Base-by-base conservation (phyloP, 2,113 vertebrate species). In the Cephalophus harveyi region DNA sequence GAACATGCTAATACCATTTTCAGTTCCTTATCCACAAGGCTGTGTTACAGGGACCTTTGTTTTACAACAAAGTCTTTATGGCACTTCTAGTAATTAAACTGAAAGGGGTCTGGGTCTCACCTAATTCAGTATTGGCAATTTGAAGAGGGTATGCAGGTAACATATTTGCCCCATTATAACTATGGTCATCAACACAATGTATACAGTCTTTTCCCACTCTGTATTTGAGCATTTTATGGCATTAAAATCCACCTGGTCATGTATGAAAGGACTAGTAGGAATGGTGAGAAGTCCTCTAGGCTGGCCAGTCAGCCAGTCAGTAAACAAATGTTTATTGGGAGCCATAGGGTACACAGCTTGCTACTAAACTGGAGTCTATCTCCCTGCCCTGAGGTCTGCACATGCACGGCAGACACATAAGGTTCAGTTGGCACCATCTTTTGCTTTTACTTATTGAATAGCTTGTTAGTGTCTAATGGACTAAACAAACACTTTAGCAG, bases 401-500 rank as follows among this genome's bases (percentile, higher is more conserved):
- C 62, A 23, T 23, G 48, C 50, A 62, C 30, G 78, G n/a, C 85
- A 97, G 81, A 76, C 48, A 67, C 57, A 30, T 21, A 76, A 96
- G 62, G 54, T 91, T 96, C 87, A 94, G 4, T 36, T 96, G 97
- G 86, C 82, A 97, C 55, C 0, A 5, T 89, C 55, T 87, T 84
- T 62, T 93, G 46, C 78, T 97, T 96, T 96, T 84, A 86, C 60
- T 92, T 76, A 81, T 86, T 97, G 71, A 95, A 87, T 96, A 89
- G 19, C 82, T 91, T 96, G 89, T 96, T 97, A 81, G 59, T 92
- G 46, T 96, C 93, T 95, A 87, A 74, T 87, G 88, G 62, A 96
- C 97, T 97, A 96, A 95, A 95, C 86, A 97, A 96, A 95, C n/a
- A 54, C 88, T 93, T 97, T 57, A 95, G 52, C 9, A 57, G 93